Base-by-base conservation (phyloP, 2,797 vertebrate species). In the Crenichthys baileyi region DNA sequence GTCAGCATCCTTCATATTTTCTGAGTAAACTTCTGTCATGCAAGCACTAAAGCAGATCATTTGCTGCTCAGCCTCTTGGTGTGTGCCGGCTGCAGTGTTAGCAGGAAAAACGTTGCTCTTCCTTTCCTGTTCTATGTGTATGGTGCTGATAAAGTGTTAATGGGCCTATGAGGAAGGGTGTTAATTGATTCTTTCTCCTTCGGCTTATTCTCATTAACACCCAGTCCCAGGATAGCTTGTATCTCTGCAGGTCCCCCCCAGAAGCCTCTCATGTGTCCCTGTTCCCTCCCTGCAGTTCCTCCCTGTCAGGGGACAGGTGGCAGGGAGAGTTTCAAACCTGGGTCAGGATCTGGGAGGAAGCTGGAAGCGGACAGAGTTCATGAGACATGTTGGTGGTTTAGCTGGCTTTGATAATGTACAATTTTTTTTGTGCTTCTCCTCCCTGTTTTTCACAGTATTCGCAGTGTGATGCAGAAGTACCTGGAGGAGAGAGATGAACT, bases 391-490 rank as follows among this genome's bases (percentile, higher is more conserved):
- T 55, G 60, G 26, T 77, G 48, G 50, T 20, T 70, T 53, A 72
- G 20, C 65, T 77, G 72, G 0, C 79, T 11, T 56, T 77, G 15
- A 77, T 56, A 6, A 0, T 51, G 46, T 82, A 0, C 79, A 41
- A 88, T 4, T 24, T 11, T 11, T 4, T 8, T 16, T 4, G 7
- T 60, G 4, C 46, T 51, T n/a, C 18, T n/a, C 31, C 55, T 60
- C 51, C 41, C 84, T 87, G 51, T 89, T 91, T 31, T 84, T 65
- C 72, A 81, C 91, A 99, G 98, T 56, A 99, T 99, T 92, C 97
- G 98, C 91, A 99, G 97, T 16, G 98, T 99, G 89, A 99, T 99
- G 98, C 98, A 99, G 95, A 99, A 98, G 88, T 99, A 99, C 89
- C 96, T 99, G 1, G 96, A 97, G 89, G 98, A 99, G 83, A 95